Evolutionary conservation across 2,888 invertebrate genomes (phyloP).

Genomic region (Pyrrhia umbra): DNA sequence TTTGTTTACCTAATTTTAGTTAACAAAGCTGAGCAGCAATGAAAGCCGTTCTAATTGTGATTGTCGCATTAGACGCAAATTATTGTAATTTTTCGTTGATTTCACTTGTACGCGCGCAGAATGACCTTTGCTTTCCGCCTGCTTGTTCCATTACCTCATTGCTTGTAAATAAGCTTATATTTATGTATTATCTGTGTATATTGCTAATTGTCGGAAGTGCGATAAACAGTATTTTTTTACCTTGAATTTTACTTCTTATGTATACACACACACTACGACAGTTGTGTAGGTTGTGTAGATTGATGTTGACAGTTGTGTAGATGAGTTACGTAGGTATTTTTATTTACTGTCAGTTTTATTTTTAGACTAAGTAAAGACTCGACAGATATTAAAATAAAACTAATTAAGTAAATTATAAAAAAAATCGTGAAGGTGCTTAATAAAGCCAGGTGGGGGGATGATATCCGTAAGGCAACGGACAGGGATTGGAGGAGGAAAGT

Average conservation of each 20-base stretch:
- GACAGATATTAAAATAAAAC: too few relatives aligned
- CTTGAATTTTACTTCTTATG: constrained; percentile 22
- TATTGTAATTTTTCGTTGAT: constrained; percentile 58
- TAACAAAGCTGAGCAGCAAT: constrained; percentile 27
- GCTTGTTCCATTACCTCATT: constrained; percentile 58
- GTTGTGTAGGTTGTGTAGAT: not conserved
- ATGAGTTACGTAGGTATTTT: not conserved
- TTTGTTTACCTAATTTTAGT: not conserved
- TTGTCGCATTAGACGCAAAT: constrained; percentile 32
- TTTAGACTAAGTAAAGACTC: not conserved
- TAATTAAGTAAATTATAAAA: too few relatives aligned
- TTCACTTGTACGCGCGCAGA: constrained; percentile 53
- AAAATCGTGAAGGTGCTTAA: too few relatives aligned
- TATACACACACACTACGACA: not conserved
- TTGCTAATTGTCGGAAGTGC: constrained; percentile 32
- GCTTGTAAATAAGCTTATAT: constrained; percentile 38
- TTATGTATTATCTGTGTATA: constrained; percentile 40
- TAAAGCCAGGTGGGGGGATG: too few relatives aligned
- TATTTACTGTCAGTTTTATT: not conserved
- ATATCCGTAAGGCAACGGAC: too few relatives aligned
- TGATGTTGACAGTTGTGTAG: not conserved
- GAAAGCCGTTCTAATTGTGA: constrained; percentile 19
- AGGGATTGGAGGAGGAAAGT: too few relatives aligned
- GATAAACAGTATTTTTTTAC: constrained; percentile 31
- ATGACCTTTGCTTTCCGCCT: constrained; percentile 58